Conservation (phyloP, 2,113 vertebrate genomes). For the Scomber scombrus region DNA sequence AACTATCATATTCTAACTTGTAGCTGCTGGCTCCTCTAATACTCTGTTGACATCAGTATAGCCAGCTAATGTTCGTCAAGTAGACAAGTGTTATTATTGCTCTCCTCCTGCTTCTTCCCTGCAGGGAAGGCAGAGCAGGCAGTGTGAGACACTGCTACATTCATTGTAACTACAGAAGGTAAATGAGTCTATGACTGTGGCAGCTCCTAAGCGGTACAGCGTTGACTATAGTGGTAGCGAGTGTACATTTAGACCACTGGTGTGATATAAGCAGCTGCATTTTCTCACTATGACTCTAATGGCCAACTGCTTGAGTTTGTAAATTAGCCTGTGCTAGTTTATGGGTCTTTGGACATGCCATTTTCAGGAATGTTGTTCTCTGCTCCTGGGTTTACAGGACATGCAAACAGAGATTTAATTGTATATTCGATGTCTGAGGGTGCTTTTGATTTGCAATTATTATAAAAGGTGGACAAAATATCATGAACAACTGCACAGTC, state of each 20-base stretch:
- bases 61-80: slow-evolving; percentile 1
- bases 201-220: slow-evolving; percentile 40
- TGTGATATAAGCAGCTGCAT: slow-evolving; percentile 51
- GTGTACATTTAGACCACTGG: slow-evolving; percentile 14
- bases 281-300: slow-evolving; percentile 25
- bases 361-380: slow-evolving; percentile 24
- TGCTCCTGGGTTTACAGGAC: neutral
- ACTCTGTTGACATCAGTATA: neutral
- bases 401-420: neutral
- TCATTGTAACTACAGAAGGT: slow-evolving; percentile 89
- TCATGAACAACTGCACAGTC: neutral
- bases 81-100: slow-evolving; percentile 53
- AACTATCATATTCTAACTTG: neutral
- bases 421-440: neutral
- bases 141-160: slow-evolving; percentile 86
- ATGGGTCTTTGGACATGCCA: slow-evolving; percentile 10
- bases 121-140: slow-evolving; percentile 89
- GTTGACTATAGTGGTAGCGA: slow-evolving; percentile 19
- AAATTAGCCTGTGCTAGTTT: slow-evolving; percentile 32
- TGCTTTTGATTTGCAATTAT: slow-evolving; percentile 4
- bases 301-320: slow-evolving; percentile 2
- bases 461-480: neutral
- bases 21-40: neutral
- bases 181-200: slow-evolving; percentile 68
- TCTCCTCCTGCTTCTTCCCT: slow-evolving; percentile 79